Base-by-base conservation (phyloP, 2,888 invertebrate species). In the Brachyptera risi region DNA sequence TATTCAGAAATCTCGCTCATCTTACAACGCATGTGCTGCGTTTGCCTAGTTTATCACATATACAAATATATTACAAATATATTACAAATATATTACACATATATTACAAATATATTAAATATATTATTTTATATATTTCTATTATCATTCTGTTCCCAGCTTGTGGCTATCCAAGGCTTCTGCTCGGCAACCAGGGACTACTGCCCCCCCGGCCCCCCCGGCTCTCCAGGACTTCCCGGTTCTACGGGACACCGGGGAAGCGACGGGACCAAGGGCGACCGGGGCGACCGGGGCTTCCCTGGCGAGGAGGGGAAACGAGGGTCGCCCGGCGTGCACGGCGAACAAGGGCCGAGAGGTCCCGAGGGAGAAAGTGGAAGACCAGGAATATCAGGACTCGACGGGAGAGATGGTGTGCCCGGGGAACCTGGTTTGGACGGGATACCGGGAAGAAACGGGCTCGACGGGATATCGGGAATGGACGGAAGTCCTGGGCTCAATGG, bases 361-460 rank as follows among this genome's bases (percentile, higher is more conserved):
- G 84, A 86, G 62, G 92, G 92, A 0, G 84, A 86, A 63, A 80
- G 84, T 2, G 80, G 80, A 35, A 67, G 71, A 31, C 71, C 72
- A 47, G 73, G 72, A 38, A 72, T 75, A 63, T 68, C 85, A 0
- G 91, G 91, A 0, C 74, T 93, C 1, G 94, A 95, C 70, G 95
- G 94, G 0, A 78, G 92, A 59, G 92, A 94, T 68, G 94, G 94
- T 2, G 85, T 94, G 0, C 93, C 94, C 0, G 95, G 95, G 0
- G 92, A 92, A 69, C 94, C 94, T 0, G 94, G 95, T 0, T 76
- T 94, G 35, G 91, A 92, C 69, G 95, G 94, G 0, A 83, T 92
- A 65, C 89, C 89, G 0, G 92, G 94, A 1, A 80, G 92, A 59
- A 91, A 90, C 64, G 94, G 95, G 0, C 83, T 88, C 17, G 92